Conservation (phyloP, 2,113 vertebrate genomes). For the Centropristis striata region DNA sequence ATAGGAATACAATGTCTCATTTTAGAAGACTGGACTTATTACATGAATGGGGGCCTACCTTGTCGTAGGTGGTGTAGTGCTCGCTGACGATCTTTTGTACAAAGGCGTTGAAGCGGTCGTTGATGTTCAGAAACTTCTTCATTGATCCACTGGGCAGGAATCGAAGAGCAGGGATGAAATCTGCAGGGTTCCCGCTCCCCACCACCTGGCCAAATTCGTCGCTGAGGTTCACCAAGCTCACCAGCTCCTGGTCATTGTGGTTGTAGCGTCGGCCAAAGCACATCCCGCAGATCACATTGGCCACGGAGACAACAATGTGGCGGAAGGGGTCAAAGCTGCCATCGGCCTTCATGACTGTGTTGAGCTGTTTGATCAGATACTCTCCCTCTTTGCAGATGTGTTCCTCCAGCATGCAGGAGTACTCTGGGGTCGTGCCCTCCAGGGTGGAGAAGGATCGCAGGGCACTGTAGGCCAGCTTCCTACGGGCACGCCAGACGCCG, state of each 20-base stretch:
- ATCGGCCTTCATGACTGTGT: conserved; percentile 74
- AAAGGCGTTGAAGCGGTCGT: conserved; percentile 81
- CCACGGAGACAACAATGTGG: conserved; percentile 89
- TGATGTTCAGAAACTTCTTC: conserved; percentile 84
- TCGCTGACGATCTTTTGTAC: conserved; percentile 85
- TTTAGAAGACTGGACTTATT: not conserved
- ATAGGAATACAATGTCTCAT: not conserved
- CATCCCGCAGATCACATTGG: conserved; percentile 92
- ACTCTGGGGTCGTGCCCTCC: conserved; percentile 64
- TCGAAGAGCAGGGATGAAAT: conserved; percentile 91
- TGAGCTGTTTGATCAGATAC: conserved; percentile 81
- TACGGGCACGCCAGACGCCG: conserved; percentile 83
- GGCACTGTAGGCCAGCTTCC: conserved; percentile 85
- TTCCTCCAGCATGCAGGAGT: conserved; percentile 85
- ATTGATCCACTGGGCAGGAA: conserved; percentile 87
- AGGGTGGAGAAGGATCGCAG: conserved; percentile 85
- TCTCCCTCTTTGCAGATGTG: conserved; percentile 87
- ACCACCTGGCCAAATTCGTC: conserved; percentile 84
- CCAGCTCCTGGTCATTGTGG: conserved; percentile 87
- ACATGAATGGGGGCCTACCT: conserved; percentile 83
- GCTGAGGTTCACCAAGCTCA: conserved; percentile 83
- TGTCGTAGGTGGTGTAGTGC: conserved; percentile 87
- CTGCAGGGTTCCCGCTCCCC: conserved; percentile 85
- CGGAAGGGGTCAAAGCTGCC: conserved; percentile 89
- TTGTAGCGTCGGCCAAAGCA: conserved; percentile 90